Conservation (phyloP, 2,113 vertebrate genomes). For the Rhea americana region DNA sequence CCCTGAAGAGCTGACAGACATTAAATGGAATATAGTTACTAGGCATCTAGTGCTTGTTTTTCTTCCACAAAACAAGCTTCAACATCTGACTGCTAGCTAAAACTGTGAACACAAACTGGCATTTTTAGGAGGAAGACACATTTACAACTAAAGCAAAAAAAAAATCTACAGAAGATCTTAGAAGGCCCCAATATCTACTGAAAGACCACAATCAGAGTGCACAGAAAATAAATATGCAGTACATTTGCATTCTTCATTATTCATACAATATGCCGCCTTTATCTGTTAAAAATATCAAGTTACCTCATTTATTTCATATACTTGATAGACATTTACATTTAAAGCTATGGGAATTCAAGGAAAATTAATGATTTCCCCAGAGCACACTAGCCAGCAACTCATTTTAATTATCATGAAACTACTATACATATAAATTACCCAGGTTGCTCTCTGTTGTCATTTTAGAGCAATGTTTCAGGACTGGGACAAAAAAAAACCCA, state of each 20-base stretch:
- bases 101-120: neutral
- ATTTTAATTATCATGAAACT: neutral
- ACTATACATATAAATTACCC: neutral
- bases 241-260: neutral
- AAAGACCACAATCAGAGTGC: neutral
- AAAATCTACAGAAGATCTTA: neutral
- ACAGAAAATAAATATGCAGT: neutral
- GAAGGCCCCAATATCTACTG: neutral
- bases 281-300: neutral
- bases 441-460: neutral
- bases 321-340: neutral
- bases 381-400: neutral
- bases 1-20: neutral
- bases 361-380: neutral
- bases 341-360: neutral
- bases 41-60: neutral
- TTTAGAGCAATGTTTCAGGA: neutral
- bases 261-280: neutral
- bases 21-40: neutral
- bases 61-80: neutral
- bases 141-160: neutral
- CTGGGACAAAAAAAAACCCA: neutral
- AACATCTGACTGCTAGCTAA: neutral
- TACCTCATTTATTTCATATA: neutral
- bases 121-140: neutral